Conservation (phyloP, 2,797 vertebrate genomes). For the Glossophaga mutica region DNA sequence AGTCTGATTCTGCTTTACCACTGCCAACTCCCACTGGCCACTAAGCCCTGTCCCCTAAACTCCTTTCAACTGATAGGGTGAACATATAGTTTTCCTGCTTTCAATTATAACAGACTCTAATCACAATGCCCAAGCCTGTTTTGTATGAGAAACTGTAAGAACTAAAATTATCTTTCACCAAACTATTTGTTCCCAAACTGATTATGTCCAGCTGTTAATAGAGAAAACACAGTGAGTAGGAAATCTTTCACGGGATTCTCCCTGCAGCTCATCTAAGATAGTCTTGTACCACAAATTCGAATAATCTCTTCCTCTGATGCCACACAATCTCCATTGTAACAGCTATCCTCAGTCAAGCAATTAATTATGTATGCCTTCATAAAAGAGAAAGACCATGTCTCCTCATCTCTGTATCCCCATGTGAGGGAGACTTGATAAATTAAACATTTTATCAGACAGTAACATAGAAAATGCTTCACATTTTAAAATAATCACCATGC, state of each 20-base stretch:
- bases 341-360: neutral
- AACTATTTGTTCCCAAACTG: slow-evolving; percentile 1
- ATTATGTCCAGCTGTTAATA: neutral
- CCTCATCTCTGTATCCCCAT: neutral
- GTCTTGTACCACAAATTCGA: neutral
- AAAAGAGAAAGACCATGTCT: neutral
- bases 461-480: neutral
- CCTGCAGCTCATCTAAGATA: neutral
- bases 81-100: neutral
- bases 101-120: neutral
- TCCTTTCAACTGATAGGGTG: neutral
- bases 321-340: neutral
- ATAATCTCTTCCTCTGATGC: neutral
- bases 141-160: neutral
- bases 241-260: neutral
- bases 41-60: neutral
- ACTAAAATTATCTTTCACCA: slow-evolving; percentile 2
- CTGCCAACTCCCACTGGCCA: neutral
- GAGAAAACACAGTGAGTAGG: slow-evolving; percentile 10
- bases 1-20: neutral
- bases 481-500: neutral
- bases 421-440: neutral
- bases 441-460: neutral
- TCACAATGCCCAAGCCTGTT: neutral
- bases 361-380: slow-evolving; percentile 7